Evolutionary conservation across 1,140 invertebrate genomes (phyloP), one percentile per base, ranked within the genome.

Genomic region (Oedothorax gibbosus): DNA sequence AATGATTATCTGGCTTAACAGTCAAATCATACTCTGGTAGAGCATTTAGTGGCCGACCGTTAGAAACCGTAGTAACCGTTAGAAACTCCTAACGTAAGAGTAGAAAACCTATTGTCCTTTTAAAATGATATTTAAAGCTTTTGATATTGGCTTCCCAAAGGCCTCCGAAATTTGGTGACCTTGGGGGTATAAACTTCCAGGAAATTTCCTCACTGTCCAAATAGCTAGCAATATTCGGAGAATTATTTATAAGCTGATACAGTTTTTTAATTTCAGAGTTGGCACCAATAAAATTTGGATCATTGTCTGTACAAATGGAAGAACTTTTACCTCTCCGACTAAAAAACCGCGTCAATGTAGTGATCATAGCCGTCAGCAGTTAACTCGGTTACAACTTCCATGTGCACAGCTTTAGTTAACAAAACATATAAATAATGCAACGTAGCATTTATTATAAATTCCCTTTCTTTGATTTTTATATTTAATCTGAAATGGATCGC

Each of bases 331-430:
- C 65, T 68, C 78, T 18, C 14, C 78, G 8, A 56, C 51, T n/a
- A 56, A 81, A 49, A 57, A 81, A 54, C 0, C 65, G 0, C 21
- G 68, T 81, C 20, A 81, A 69, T 57, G 49, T 5, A 0, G 65
- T 12, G 8, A 91, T 73, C 68, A 91, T 91, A 2, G 87, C 86
- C 60, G n/a, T 90, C 88, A 1, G 90, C 88, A 9, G 89, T 86
- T 10, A 91, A 69, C 79, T 89, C 87, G 0, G 87, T 87, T 86
- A 89, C 88, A 87, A 81, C 7, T 51, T 81, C 65, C 10, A 68
- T 49, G 7, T 81, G 65, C 9, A 69, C 35, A 7, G 65, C 78
- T n/a, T 81, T 81, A 15, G 65, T 81, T n/a, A n/a, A n/a, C n/a
- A n/a, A n/a, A n/a, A n/a, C n/a, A n/a, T n/a, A n/a, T n/a, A n/a